These are phyloP conservation scores for Brachionus paranguensis DNA, from an alignment of 1,140 invertebrate genomes.

Conservation along the genomic window DNA sequence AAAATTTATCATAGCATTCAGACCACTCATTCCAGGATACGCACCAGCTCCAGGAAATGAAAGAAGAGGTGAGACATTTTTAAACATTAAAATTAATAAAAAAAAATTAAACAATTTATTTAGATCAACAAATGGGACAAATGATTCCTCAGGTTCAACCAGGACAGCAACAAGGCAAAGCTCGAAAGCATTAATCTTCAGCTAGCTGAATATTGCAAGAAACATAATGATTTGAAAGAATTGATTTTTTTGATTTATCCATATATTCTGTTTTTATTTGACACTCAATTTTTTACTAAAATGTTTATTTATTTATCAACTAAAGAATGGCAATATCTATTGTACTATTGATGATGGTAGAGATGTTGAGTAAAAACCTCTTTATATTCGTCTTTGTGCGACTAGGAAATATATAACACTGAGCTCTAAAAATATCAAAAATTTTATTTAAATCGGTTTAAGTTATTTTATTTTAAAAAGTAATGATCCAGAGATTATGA, in stretches of 20 bases:
- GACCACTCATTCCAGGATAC: slow-evolving; percentile 35
- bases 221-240: background rate
- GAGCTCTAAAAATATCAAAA: background rate
- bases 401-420: background rate
- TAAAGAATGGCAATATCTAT: background rate
- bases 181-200: background rate
- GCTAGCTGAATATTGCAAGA: background rate
- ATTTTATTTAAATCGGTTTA: background rate
- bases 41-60: slow-evolving; percentile 33
- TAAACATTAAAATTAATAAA: background rate
- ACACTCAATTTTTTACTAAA: background rate
- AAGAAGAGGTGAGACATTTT: background rate
- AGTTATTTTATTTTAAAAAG: slow-evolving; percentile 4
- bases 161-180: background rate
- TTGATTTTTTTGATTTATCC: background rate
- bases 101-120: background rate
- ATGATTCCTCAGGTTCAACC: background rate
- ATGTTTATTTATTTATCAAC: slow-evolving; percentile 3
- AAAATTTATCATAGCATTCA: background rate
- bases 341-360: slow-evolving; percentile 15
- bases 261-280: background rate
- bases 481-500: slow-evolving; percentile 31
- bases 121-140: slow-evolving; percentile 29
- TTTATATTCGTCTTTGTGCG: slow-evolving; percentile 10
- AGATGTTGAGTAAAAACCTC: background rate